Base-by-base conservation (phyloP, 2,888 invertebrate species). In the Agonopterix arenella region DNA sequence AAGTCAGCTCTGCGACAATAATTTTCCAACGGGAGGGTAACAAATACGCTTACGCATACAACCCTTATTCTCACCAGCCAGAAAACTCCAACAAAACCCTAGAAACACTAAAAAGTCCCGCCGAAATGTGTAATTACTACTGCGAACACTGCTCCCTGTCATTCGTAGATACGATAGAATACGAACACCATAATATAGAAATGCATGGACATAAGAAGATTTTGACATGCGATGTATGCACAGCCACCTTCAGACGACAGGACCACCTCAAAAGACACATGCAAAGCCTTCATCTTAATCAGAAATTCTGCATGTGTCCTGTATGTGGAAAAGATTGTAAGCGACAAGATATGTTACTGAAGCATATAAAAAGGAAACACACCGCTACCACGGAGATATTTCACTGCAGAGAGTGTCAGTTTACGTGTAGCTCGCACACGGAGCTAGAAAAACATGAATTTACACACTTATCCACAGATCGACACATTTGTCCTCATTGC, bases 221-320 rank as follows among this genome's bases (percentile, higher is more conserved):
- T 0, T 49, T 68, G 1, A 47, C 58, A 0, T 81, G 81, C 48
- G 50, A 50, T 4, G 51, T 68, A 2, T 81, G 81, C 44, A 50
- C 63, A 0, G 62, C 75, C 0, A 61, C 64, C 0, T 81, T 81
- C 18, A 52, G 66, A 2, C 48, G 80, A 2, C 72, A 67, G 5
- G 78, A 80, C 38, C 81, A 81, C 11, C 51, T 81, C 1, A 77
- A 77, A 46, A 57, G 81, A 0, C 81, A 81, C 42, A 59, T 73
- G 8, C 61, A 58, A 0, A 80, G 72, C 41, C 36, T 78, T 2
- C 81, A 81, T 43, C 52, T 58, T 0, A 57, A 55, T 4, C 51
- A 56, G 0, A 67, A 62, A 43, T 61, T 55, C 41, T 61, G 58
- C 11, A 53, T 57, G 0, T 81, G 81, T 16, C 80, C 80, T 0